Conservation (phyloP, 1,140 invertebrate genomes). For the Cyclina sinensis region DNA sequence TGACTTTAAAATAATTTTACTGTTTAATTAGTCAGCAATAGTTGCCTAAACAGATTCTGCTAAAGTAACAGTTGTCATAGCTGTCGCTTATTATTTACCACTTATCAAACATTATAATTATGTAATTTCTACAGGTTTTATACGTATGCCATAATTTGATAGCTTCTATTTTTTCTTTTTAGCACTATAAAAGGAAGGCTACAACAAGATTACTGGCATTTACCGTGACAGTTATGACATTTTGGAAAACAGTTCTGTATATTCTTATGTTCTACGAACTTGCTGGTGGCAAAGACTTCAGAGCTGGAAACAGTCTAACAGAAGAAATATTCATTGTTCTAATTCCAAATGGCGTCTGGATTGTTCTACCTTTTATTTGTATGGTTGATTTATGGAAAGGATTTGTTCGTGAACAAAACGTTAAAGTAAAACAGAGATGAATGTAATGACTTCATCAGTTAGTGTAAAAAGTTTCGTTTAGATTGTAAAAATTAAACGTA, state of each 20-base stretch:
- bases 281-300: conserved; percentile 72
- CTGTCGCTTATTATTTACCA: no score
- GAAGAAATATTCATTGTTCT: conserved; percentile 76
- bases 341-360: conserved; percentile 78
- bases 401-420: not conserved
- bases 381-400: conserved; percentile 74
- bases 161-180: conserved; percentile 27
- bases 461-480: no score
- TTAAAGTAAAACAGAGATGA: not conserved
- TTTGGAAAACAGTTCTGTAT: conserved; percentile 82
- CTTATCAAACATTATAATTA: no score
- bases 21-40: no score
- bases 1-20: no score
- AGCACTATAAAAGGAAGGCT: conserved; percentile 72
- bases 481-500: no score
- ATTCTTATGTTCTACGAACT: conserved; percentile 78
- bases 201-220: conserved; percentile 74
- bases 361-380: conserved; percentile 72
- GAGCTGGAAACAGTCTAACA: conserved; percentile 67
- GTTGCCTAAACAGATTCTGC: no score
- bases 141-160: no score
- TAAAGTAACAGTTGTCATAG: no score
- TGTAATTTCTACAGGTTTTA: no score
- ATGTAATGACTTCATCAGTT: no score
- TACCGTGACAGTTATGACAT: conserved; percentile 80